Evolutionary conservation across 2,888 invertebrate species (phyloP).

Genomic region (Oithona nana): DNA sequence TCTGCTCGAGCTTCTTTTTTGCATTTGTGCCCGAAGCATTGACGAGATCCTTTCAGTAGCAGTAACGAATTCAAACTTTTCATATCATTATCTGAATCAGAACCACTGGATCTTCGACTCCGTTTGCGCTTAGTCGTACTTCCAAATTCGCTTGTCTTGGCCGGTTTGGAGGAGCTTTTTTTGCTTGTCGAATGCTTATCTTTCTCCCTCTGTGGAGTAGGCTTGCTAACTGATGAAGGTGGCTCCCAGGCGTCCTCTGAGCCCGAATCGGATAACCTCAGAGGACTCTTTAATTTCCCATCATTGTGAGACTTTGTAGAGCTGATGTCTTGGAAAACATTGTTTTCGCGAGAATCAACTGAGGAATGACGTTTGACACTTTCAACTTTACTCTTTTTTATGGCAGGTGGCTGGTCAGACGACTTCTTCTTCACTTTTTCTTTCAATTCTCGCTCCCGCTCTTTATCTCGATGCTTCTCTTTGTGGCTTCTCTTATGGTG

Average conservation of each 20-base stretch:
- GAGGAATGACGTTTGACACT: too few relatives aligned
- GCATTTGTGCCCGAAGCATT: conserved; percentile 85
- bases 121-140: not conserved
- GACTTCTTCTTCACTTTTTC: conserved; percentile 13
- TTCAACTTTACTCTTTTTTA: not conserved
- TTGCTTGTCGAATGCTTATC: not conserved
- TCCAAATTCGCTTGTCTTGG: not conserved
- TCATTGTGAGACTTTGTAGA: too few relatives aligned
- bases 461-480: conserved; percentile 8
- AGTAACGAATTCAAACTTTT: conserved; percentile 17
- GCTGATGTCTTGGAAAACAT: too few relatives aligned
- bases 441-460: not conserved
- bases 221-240: not conserved
- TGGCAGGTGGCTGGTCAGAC: not conserved
- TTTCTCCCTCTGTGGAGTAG: not conserved
- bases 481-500: conserved; percentile 21
- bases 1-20: conserved; percentile 49
- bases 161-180: not conserved
- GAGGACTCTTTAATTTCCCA: too few relatives aligned
- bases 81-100: conserved; percentile 2
- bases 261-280: not conserved
- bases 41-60: not conserved
- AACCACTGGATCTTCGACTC: not conserved
- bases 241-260: not conserved
- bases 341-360: too few relatives aligned